These are phyloP conservation scores for Tadarida brasiliensis DNA, from an alignment of 2,797 vertebrate species.

Conservation along the genomic window DNA sequence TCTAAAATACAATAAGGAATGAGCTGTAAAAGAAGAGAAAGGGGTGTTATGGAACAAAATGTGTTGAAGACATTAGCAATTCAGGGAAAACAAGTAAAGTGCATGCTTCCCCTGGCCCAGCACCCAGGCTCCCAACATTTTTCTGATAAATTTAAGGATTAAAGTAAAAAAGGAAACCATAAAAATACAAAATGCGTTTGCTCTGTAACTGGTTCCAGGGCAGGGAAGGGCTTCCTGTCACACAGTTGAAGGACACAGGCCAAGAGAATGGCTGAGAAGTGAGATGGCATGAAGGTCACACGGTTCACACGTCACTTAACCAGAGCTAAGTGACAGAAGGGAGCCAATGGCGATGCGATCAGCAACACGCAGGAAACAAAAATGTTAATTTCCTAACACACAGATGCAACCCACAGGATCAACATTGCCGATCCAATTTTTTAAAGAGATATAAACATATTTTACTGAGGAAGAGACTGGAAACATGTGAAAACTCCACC, in stretches of 20 bases:
- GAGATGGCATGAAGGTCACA: neutral
- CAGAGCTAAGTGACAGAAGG: neutral
- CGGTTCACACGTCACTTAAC: neutral
- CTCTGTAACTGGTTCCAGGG: neutral
- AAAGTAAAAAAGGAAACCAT: neutral
- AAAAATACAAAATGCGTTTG: neutral
- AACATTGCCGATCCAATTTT: too few relatives aligned
- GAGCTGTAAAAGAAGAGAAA: neutral
- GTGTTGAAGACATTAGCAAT: neutral
- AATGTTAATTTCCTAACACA: neutral
- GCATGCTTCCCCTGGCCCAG: fast-evolving
- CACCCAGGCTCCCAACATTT: neutral
- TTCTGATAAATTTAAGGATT: neutral
- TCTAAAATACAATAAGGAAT: neutral
- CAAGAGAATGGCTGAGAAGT: neutral
- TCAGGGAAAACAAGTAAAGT: neutral
- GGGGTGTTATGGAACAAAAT: fast-evolving
- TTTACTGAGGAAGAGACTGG: conserved; percentile 30
- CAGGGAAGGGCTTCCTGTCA: neutral
- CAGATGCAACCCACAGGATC: neutral
- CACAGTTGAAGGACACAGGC: neutral
- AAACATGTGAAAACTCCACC: neutral
- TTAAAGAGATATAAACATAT: neutral
- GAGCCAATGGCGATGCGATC: neutral
- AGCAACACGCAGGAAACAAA: neutral